Base-by-base conservation (phyloP, 1,140 invertebrate genomes). In the Drosophila repletoides region DNA sequence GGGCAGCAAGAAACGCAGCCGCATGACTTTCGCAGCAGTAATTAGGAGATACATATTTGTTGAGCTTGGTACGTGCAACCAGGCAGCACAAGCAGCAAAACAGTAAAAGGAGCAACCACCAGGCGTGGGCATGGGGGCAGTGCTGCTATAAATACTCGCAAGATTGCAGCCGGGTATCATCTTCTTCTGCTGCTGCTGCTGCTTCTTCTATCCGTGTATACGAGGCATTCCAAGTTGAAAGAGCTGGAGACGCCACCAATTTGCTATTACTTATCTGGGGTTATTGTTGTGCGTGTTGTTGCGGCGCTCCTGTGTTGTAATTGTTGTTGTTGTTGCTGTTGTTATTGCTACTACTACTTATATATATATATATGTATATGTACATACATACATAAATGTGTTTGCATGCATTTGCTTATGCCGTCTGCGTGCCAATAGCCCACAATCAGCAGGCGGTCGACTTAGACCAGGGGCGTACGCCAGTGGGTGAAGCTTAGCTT, bases 201-300 rank as follows among this genome's bases (percentile, higher is more conserved):
- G n/a, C n/a, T n/a, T n/a, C n/a, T n/a, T n/a, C n/a, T n/a, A n/a
- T n/a, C n/a, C n/a, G n/a, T n/a, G n/a, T n/a, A 15, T 52, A 43
- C 26, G 33, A 48, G 60, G 49, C 56, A 59, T 59, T 48, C 43
- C 56, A 40, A 36, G 31, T 29, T 59, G 56, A 36, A 26, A 15
- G 26, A 17, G 26, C 53, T n/a, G 53, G 34, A 58, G 24, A 80
- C 70, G 71, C 76, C 56, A 81, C 60, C 71, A 80, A 81, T 81
- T 81, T 81, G 76, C 76, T 63, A 81, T 81, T 76, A 80, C 67
- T 80, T 80, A 80, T 80, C 76, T 75, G 58, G 66, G 59, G 66
- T 67, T 81, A 75, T 80, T 80, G 60, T 80, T 74, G 59, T 65
- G 52, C 26, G 75, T 22, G 52, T 28, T 31, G 6, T 7, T 59